Conservation (phyloP, 2,113 vertebrate genomes). For the Amblyornis subalaris region DNA sequence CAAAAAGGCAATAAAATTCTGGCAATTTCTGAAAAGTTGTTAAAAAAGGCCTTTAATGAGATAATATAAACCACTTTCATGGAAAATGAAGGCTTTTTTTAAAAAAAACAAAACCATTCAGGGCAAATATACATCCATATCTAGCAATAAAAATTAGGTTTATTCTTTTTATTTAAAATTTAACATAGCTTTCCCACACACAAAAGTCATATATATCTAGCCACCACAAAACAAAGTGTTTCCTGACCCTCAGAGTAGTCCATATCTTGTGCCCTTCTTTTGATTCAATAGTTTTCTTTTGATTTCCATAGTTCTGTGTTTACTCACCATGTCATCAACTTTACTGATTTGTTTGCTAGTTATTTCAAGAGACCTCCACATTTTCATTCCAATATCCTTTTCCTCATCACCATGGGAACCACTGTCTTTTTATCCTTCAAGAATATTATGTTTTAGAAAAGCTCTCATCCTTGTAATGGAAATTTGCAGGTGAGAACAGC, state of each 20-base stretch:
- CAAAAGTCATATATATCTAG: not conserved
- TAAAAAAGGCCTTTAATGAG: not conserved
- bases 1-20: not conserved
- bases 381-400: conserved; percentile 2
- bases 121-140: not conserved
- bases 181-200: not conserved
- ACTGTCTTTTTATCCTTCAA: not conserved
- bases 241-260: not conserved
- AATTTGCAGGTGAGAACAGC: conserved; percentile 6
- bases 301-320: not conserved
- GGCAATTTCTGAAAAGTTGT: not conserved
- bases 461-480: conserved; percentile 21
- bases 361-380: not conserved
- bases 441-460: conserved; percentile 5
- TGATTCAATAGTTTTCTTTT: not conserved
- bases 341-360: not conserved
- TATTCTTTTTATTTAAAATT: not conserved
- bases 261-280: not conserved
- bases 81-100: not conserved
- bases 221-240: not conserved
- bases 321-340: not conserved
- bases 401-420: conserved; percentile 41
- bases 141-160: not conserved
- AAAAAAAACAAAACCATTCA: not conserved
- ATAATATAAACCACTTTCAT: not conserved